Conservation (phyloP, 2,888 invertebrate species). For the Xestia ashworthii region DNA sequence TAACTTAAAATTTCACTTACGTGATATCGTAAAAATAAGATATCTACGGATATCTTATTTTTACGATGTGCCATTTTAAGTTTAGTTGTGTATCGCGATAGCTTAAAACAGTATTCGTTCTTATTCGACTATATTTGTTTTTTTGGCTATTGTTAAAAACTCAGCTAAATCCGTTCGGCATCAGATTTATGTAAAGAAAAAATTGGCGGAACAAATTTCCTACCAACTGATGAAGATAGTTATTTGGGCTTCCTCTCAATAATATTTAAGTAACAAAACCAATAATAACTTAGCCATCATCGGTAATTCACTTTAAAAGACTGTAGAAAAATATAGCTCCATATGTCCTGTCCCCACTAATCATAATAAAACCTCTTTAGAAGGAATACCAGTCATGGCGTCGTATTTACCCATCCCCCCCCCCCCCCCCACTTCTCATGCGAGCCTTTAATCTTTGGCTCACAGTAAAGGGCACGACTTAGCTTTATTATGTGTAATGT, state of each 20-base stretch:
- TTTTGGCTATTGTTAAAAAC: background rate
- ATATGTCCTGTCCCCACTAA: background rate
- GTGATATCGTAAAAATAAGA: too few species aligned
- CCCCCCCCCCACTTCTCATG: background rate
- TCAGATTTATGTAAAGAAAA: background rate
- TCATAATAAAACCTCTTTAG: slow-evolving; percentile 24
- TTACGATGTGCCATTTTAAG: too few species aligned
- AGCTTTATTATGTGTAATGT: slow-evolving; percentile 24
- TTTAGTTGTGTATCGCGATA: too few species aligned
- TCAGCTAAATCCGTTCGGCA: background rate
- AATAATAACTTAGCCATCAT: background rate
- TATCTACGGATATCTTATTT: too few species aligned
- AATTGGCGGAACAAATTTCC: too few species aligned
- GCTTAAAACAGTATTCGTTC: too few species aligned
- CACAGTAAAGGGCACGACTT: slow-evolving; percentile 13
- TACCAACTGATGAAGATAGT: background rate
- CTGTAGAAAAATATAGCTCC: background rate
- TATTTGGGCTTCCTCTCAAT: background rate
- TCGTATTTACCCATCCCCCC: slow-evolving; percentile 17
- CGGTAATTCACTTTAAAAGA: background rate
- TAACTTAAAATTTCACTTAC: too few species aligned
- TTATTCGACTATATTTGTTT: too few species aligned
- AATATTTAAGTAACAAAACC: background rate
- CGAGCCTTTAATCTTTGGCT: slow-evolving; percentile 41
- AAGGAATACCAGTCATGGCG: slow-evolving; percentile 14